Conservation (phyloP, 1,140 invertebrate species). For the Drosophila funebris region DNA sequence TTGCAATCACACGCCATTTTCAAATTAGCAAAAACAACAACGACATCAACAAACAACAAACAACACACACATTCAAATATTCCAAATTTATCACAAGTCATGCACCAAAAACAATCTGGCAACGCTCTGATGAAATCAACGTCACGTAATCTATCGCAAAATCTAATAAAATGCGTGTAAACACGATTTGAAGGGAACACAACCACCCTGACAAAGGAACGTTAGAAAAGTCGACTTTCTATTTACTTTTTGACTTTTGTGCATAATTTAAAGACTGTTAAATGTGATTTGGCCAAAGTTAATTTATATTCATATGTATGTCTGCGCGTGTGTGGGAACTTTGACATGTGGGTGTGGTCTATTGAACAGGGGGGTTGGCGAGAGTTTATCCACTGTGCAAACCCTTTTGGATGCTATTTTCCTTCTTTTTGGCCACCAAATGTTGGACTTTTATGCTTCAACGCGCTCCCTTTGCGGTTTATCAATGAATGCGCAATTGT, state of each 20-base stretch:
- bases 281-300: slow-evolving; percentile 52
- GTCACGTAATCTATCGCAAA: slow-evolving; percentile 74
- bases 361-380: not conserved
- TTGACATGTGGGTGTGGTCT: slow-evolving; percentile 39
- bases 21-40: slow-evolving; percentile 57
- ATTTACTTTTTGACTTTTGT: slow-evolving; percentile 63
- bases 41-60: not conserved
- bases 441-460: slow-evolving; percentile 26
- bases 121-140: slow-evolving; percentile 55
- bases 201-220: not conserved
- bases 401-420: slow-evolving; percentile 33
- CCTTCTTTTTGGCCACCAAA: slow-evolving; percentile 6
- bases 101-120: slow-evolving; percentile 36
- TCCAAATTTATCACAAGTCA: slow-evolving; percentile 36
- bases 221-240: slow-evolving; percentile 26
- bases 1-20: slow-evolving; percentile 73
- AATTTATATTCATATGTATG: slow-evolving; percentile 66
- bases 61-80: not conserved
- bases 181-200: slow-evolving; percentile 46
- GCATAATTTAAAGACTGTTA: slow-evolving; percentile 65
- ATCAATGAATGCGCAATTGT: slow-evolving; percentile 25
- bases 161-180: slow-evolving; percentile 73
- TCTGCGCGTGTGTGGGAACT: slow-evolving; percentile 50
- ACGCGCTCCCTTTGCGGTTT: slow-evolving; percentile 38
- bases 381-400: slow-evolving; percentile 17